Percentiles rank a stretch among this genome's conserved stretches.
Conservation (phyloP, 2,888 invertebrate species). For the Ormyrus rosae region DNA sequence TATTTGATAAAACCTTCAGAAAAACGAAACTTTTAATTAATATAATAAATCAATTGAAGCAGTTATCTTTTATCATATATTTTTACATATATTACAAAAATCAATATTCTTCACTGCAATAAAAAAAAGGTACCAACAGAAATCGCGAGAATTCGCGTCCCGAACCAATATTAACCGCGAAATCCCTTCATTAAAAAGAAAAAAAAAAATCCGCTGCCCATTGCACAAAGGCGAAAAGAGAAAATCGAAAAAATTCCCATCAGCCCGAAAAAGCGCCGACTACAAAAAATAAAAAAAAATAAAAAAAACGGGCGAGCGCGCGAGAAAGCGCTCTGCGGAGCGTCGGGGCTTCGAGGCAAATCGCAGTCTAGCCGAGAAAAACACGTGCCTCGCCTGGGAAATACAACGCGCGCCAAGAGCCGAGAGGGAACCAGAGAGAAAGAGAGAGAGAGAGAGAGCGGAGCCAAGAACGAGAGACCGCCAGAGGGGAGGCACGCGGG, state of each 20-base stretch:
- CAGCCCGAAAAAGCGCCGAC: not conserved
- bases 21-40: no score
- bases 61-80: no score
- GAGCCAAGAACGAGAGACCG: constrained; percentile 21
- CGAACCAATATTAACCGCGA: no score
- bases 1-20: no score
- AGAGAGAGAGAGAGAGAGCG: constrained; percentile 43
- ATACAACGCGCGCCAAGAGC: not conserved
- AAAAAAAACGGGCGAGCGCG: not conserved
- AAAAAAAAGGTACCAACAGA: no score
- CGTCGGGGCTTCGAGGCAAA: not conserved
- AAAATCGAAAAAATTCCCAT: not conserved
- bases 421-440: not conserved
- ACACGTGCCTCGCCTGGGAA: constrained; percentile 11
- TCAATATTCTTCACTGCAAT: no score
- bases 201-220: no score
- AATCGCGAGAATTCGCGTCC: no score
- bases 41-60: no score
- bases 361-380: not conserved
- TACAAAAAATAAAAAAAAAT: not conserved
- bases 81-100: no score
- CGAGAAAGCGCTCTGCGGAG: not conserved
- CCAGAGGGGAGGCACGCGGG: not conserved
- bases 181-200: no score
- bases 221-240: no score